Conservation (phyloP, 1,140 invertebrate genomes). For the Heliconius melpomene region DNA sequence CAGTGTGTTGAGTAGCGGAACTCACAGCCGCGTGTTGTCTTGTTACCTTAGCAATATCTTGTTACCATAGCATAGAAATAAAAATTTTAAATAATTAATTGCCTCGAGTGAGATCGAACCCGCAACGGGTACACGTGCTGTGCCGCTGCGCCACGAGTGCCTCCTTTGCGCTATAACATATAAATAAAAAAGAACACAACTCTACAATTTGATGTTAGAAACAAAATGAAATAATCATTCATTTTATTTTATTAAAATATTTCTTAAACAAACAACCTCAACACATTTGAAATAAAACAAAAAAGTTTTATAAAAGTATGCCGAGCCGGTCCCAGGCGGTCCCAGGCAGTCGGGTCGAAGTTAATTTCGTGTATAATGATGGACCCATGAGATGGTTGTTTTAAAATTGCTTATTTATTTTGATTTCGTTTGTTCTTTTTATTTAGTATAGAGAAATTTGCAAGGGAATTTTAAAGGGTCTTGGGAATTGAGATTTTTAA, state of each 20-base stretch:
- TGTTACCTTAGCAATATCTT: no score
- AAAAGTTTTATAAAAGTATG: conserved; percentile 4
- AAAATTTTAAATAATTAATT: not conserved
- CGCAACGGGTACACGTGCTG: not conserved
- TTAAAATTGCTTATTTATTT: conserved; percentile 13
- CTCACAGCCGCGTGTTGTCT: not conserved
- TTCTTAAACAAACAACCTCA: conserved; percentile 3
- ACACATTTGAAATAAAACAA: not conserved
- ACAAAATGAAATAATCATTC: not conserved
- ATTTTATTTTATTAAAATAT: conserved; percentile 8
- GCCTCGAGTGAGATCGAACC: not conserved
- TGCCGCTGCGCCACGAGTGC: not conserved
- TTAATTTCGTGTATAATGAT: conserved; percentile 12
- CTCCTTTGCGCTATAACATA: not conserved
- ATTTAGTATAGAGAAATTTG: not conserved
- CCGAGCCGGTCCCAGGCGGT: conserved; percentile 11
- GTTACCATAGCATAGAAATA: not conserved
- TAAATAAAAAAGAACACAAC: not conserved
- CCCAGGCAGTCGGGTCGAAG: not conserved
- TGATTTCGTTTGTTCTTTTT: not conserved
- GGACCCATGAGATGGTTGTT: conserved; percentile 4
- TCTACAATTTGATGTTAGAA: not conserved
- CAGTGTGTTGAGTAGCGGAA: not conserved
- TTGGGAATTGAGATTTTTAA: not conserved
- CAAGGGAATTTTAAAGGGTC: not conserved